Evolutionary conservation across 2,888 invertebrate genomes (phyloP).

Genomic region (Dicycla oo): DNA sequence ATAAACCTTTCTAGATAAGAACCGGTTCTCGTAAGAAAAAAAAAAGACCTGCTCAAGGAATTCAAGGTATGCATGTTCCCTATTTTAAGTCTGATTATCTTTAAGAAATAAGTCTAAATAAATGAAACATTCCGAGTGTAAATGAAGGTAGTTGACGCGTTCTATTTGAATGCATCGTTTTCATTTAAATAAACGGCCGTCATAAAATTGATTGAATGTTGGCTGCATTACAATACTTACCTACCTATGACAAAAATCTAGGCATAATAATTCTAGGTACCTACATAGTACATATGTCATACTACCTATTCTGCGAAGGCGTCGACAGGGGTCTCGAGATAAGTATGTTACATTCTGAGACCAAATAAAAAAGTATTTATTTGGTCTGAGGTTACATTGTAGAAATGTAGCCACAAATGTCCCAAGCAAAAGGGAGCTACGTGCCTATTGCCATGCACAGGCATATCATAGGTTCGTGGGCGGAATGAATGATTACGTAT

Average conservation of each 20-base stretch:
- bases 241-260: too few species aligned
- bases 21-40: constrained; percentile 53
- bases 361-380: too few species aligned
- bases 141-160: constrained; percentile 30
- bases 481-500: too few species aligned
- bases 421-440: too few species aligned
- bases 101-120: not conserved
- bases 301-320: too few species aligned
- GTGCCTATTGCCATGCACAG: too few species aligned
- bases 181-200: constrained; percentile 22
- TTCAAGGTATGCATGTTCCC: constrained; percentile 55
- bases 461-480: too few species aligned
- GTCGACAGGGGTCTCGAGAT: too few species aligned
- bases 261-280: not conserved
- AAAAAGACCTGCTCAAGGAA: constrained; percentile 45
- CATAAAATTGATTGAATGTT: not conserved
- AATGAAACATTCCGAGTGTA: not conserved
- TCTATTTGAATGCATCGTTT: constrained; percentile 11
- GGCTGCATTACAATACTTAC: not conserved
- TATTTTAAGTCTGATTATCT: constrained; percentile 17
- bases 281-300: too few species aligned
- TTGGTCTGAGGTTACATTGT: too few species aligned
- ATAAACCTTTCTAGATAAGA: constrained; percentile 58
- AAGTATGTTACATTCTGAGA: too few species aligned
- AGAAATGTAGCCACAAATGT: too few species aligned